These are phyloP conservation scores for Phoenoteleia sp. DNA, from an alignment of 2,888 invertebrate genomes.

Conservation along the genomic window DNA sequence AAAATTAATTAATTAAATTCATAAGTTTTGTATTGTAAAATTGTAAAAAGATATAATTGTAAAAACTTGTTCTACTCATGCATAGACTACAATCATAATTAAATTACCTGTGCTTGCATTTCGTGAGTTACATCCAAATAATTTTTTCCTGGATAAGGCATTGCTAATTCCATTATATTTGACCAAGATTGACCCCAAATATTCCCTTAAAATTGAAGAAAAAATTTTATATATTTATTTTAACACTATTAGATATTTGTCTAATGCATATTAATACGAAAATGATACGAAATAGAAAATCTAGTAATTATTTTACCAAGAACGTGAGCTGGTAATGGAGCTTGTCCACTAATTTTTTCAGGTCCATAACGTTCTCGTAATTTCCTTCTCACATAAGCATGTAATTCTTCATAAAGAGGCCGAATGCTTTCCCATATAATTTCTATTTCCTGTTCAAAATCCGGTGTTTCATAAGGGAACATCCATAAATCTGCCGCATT, in stretches of 20 bases:
- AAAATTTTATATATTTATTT: too few species aligned
- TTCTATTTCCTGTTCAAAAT: slow-evolving; percentile 93
- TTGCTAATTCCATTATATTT: slow-evolving; percentile 93
- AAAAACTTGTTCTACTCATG: too few species aligned
- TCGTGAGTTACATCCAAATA: slow-evolving; percentile 94
- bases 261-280: too few species aligned
- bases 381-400: slow-evolving; percentile 95
- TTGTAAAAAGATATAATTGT: too few species aligned
- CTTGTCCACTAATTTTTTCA: slow-evolving; percentile 92
- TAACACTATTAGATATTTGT: slow-evolving; percentile 29
- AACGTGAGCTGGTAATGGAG: slow-evolving; percentile 94
- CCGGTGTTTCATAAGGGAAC: slow-evolving; percentile 93
- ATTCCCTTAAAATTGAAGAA: too few species aligned
- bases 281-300: too few species aligned
- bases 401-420: slow-evolving; percentile 95
- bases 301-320: too few species aligned
- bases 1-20: too few species aligned
- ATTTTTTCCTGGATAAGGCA: slow-evolving; percentile 95
- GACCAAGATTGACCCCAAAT: slow-evolving; percentile 97
- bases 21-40: too few species aligned
- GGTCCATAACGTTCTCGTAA: slow-evolving; percentile 95
- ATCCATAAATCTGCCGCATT: slow-evolving; percentile 97
- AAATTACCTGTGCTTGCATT: slow-evolving; percentile 91
- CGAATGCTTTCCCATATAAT: slow-evolving; percentile 94
- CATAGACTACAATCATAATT: too few species aligned